Evolutionary conservation across 2,888 invertebrate genomes (phyloP).

Genomic region (Agrochola circellaris): DNA sequence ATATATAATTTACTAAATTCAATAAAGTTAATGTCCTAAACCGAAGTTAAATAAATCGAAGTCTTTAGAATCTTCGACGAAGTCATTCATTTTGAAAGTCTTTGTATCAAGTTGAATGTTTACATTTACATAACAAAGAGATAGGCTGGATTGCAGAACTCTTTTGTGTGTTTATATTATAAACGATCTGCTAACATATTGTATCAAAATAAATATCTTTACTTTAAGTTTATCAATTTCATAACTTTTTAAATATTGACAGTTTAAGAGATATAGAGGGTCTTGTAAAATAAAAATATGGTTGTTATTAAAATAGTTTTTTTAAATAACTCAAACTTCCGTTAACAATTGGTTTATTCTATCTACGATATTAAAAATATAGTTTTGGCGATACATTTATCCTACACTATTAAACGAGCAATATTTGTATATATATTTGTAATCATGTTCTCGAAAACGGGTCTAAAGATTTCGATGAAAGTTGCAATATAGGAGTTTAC

Average conservation of each 20-base stretch:
- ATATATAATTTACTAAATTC: background rate
- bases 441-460: too few species aligned
- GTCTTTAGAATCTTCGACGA: conserved; percentile 30
- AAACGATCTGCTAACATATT: conserved; percentile 21
- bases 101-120: conserved; percentile 31
- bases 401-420: too few species aligned
- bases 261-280: background rate
- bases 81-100: conserved; percentile 26
- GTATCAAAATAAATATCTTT: conserved; percentile 12
- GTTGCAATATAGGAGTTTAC: too few species aligned
- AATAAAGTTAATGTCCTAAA: conserved; percentile 10
- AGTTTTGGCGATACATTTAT: too few species aligned
- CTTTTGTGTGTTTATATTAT: conserved; percentile 18
- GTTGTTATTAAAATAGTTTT: conserved; percentile 2
- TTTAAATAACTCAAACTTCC: background rate
- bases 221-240: conserved; percentile 8
- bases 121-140: conserved; percentile 57
- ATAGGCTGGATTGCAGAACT: conserved; percentile 36
- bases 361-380: background rate
- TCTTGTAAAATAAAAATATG: background rate
- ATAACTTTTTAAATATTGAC: conserved; percentile 14
- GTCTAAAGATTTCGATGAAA: too few species aligned
- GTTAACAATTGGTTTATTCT: background rate
- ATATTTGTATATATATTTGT: too few species aligned
- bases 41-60: conserved; percentile 30